Evolutionary conservation across 2,113 vertebrate genomes (phyloP).

Genomic region (Bettongia penicillata): DNA sequence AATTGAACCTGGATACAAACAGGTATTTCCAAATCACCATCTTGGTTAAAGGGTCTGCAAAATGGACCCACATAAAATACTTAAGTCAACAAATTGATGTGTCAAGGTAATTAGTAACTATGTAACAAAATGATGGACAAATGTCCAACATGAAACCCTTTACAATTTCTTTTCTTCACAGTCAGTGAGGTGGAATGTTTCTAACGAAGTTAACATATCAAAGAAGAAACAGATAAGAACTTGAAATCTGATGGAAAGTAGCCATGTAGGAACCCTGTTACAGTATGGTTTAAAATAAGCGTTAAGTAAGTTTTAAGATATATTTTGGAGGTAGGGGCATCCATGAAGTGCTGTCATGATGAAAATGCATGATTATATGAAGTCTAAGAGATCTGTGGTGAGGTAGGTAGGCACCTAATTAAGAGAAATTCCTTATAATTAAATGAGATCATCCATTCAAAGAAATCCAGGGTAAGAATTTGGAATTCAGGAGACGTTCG

Average conservation of each 20-base stretch:
- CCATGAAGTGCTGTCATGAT: constrained; percentile 44
- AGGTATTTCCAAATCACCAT: constrained; percentile 57
- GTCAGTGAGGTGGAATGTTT: constrained; percentile 51
- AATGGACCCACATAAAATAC: constrained; percentile 60
- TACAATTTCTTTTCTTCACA: constrained; percentile 50
- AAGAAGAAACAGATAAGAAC: constrained; percentile 63
- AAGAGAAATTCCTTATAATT: constrained; percentile 3
- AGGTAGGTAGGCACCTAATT: neutral
- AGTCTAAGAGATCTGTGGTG: constrained; percentile 8
- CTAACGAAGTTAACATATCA: constrained; percentile 55
- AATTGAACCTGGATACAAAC: constrained; percentile 2
- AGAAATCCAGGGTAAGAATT: neutral
- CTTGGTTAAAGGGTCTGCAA: constrained; percentile 38
- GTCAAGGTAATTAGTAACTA: constrained; percentile 67
- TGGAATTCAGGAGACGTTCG: constrained; percentile 2
- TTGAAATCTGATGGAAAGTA: constrained; percentile 64
- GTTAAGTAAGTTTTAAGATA: constrained; percentile 49
- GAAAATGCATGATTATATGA: constrained; percentile 21
- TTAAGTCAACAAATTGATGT: constrained; percentile 68
- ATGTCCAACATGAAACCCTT: constrained; percentile 53
- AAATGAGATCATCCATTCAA: constrained; percentile 24
- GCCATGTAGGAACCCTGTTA: constrained; percentile 54
- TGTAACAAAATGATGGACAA: constrained; percentile 69
- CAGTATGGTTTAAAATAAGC: constrained; percentile 39
- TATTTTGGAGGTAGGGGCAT: constrained; percentile 55